A percentile compares a stretch with the other conserved stretches of the same genome.
Evolutionary conservation across 2,113 vertebrate species (phyloP).

Genomic region (Geococcyx californianus): DNA sequence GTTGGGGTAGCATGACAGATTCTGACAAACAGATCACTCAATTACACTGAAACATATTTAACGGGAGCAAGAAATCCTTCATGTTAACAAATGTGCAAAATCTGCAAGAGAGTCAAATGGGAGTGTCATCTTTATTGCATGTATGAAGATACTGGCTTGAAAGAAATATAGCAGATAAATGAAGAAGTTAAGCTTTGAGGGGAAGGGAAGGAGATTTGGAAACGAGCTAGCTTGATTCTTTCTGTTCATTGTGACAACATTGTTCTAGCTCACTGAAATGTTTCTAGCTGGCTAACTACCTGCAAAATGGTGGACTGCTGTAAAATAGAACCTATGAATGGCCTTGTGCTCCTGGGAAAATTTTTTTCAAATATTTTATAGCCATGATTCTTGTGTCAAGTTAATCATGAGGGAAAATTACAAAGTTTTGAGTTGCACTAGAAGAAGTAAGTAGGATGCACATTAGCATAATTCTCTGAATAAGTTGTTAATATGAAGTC

Average conservation of each 20-base stretch:
- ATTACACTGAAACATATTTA: neutral
- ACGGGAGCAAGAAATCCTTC: neutral
- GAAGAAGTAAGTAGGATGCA: neutral
- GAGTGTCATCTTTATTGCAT: neutral
- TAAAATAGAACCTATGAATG: neutral
- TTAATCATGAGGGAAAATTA: neutral
- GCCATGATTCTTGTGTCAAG: neutral
- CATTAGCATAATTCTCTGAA: neutral
- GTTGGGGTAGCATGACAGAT: neutral
- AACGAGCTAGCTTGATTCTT: neutral
- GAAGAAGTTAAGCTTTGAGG: neutral
- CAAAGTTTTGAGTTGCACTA: neutral
- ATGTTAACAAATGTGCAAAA: neutral
- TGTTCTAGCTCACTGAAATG: too few species aligned
- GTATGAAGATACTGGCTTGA: neutral
- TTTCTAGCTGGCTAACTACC: neutral
- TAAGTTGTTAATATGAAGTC: neutral
- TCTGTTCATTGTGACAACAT: neutral
- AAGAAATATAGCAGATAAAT: neutral
- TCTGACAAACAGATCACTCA: neutral
- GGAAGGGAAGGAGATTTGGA: neutral
- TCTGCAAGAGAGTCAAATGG: neutral
- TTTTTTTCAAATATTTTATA: neutral
- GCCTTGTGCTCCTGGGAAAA: neutral
- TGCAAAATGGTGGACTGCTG: neutral